phyloP scores from a whole-genome alignment of 2,113 vertebrate genomes.

The Misgurnus anguillicaudatus region DNA sequence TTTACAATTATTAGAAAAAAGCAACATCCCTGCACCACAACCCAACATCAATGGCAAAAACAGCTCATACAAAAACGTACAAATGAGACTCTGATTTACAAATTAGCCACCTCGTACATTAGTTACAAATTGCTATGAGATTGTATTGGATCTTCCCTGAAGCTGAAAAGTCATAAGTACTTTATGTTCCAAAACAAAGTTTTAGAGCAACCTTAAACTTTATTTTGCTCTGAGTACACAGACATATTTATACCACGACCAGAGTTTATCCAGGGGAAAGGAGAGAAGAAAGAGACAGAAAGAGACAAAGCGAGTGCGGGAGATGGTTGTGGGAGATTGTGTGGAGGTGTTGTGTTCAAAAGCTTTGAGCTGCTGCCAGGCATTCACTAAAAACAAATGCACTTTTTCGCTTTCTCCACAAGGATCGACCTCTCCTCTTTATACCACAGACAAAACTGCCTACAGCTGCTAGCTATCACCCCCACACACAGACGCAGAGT shows the following conservation, averaged over 20 bases:
- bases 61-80: too few relatives aligned
- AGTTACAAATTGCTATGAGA: too few relatives aligned
- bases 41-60: too few relatives aligned
- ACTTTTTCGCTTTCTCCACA: slow-evolving; percentile 21
- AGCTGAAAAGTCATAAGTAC: neutral
- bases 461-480: slow-evolving; percentile 36
- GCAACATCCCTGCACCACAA: too few relatives aligned
- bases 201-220: neutral
- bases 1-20: too few relatives aligned
- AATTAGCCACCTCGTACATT: too few relatives aligned
- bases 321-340: slow-evolving; percentile 12
- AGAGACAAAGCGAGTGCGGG: slow-evolving; percentile 24
- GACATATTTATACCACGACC: neutral
- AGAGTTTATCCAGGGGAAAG: neutral
- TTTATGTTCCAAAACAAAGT: neutral
- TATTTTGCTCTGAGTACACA: neutral
- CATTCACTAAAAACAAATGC: slow-evolving; percentile 10
- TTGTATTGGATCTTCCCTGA: neutral
- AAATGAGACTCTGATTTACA: too few relatives aligned
- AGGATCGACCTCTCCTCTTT: slow-evolving; percentile 14
- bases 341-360: slow-evolving; percentile 22
- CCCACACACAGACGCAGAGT: slow-evolving; percentile 13
- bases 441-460: slow-evolving; percentile 36
- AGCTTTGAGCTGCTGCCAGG: slow-evolving; percentile 38
- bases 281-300: slow-evolving; percentile 4